Evolutionary conservation across 2,113 vertebrate species (phyloP).

Genomic region (Chroicocephalus ridibundus): DNA sequence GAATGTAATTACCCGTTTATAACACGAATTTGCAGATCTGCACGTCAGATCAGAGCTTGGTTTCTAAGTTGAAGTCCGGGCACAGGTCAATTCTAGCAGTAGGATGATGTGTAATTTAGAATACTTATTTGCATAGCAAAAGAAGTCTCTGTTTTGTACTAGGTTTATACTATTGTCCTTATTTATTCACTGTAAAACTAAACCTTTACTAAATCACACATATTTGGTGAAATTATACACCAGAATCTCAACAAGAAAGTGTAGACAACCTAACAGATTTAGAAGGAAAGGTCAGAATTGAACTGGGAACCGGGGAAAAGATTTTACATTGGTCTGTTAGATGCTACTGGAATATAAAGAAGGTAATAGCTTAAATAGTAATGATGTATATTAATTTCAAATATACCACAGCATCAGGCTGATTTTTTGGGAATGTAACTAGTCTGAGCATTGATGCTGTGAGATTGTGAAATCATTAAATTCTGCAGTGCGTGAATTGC

Average conservation of each 20-base stretch:
- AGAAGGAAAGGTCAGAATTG: not conserved
- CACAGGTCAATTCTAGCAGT: not conserved
- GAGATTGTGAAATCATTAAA: not conserved
- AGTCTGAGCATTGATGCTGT: not conserved
- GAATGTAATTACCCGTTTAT: not conserved
- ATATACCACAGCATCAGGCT: not conserved
- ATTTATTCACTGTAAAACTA: not conserved
- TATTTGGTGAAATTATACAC: not conserved
- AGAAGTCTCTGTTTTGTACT: not conserved
- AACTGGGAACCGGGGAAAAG: not conserved
- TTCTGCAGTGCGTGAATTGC: not conserved
- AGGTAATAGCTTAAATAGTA: constrained; percentile 22
- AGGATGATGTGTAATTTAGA: not conserved
- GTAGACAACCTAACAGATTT: not conserved
- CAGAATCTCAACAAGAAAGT: not conserved
- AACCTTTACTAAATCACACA: not conserved
- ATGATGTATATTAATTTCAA: not conserved
- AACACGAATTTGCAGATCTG: not conserved
- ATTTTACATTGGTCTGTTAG: not conserved
- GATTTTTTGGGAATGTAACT: not conserved
- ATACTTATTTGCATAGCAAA: not conserved
- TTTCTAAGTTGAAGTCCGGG: not conserved
- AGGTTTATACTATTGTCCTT: not conserved
- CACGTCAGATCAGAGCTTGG: not conserved
- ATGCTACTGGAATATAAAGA: not conserved